Percentiles rank a stretch among this genome's conserved stretches.
These are phyloP conservation scores for Polia nebulosa DNA, from an alignment of 2,888 invertebrate genomes.

Conservation along the genomic window DNA sequence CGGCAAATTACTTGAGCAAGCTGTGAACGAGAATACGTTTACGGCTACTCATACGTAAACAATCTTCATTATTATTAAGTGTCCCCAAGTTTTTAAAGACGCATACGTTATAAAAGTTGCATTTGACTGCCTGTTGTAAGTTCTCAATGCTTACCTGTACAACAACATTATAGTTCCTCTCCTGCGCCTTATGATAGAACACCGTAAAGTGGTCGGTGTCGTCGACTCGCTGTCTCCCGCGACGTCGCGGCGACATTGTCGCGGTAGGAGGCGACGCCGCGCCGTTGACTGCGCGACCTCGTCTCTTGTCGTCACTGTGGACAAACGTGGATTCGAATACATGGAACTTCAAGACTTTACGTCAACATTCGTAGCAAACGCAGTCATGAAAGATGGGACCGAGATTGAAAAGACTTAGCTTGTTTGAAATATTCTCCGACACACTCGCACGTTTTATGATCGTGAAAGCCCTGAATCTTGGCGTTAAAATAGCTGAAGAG, in stretches of 20 bases:
- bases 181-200: slow-evolving; percentile 79
- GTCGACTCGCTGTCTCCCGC: slow-evolving; percentile 75
- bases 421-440: neutral
- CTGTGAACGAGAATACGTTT: too few species aligned
- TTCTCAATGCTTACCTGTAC: slow-evolving; percentile 80
- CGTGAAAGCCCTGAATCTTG: too few species aligned
- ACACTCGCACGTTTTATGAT: neutral
- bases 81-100: too few species aligned
- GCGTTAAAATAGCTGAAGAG: neutral
- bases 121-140: too few species aligned
- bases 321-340: slow-evolving; percentile 27
- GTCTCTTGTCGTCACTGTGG: slow-evolving; percentile 72
- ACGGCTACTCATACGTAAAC: too few species aligned
- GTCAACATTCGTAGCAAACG: neutral
- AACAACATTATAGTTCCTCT: slow-evolving; percentile 80
- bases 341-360: neutral
- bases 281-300: slow-evolving; percentile 77
- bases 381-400: neutral
- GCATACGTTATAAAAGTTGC: too few species aligned
- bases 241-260: slow-evolving; percentile 74
- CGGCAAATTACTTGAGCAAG: too few species aligned
- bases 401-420: neutral
- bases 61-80: too few species aligned
- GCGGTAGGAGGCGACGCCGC: slow-evolving; percentile 71
- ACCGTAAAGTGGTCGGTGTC: slow-evolving; percentile 84